phyloP scores from a whole-genome alignment of 2,888 invertebrate genomes.

The Drosophila kambysellisi region DNA sequence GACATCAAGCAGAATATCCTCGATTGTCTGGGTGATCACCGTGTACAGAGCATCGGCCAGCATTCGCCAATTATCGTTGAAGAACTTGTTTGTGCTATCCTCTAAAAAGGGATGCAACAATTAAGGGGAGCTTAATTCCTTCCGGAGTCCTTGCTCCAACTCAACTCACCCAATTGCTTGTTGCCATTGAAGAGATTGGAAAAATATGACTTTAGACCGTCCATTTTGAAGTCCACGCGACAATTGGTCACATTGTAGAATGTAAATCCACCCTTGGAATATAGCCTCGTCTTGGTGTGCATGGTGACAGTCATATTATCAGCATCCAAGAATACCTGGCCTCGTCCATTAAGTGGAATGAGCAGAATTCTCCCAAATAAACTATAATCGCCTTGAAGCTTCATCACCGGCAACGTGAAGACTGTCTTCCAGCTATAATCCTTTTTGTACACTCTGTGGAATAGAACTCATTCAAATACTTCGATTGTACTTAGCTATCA shows the following conservation, averaged over 20 bases:
- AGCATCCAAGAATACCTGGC: conserved; percentile 90
- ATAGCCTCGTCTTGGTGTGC: conserved; percentile 88
- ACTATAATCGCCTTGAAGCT: conserved; percentile 90
- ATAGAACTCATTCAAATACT: background rate
- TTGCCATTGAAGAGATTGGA: conserved; percentile 91
- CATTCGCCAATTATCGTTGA: conserved; percentile 91
- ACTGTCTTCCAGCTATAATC: conserved; percentile 90
- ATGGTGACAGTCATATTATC: conserved; percentile 89
- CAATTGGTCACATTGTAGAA: conserved; percentile 90
- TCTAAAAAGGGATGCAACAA: conserved; percentile 85
- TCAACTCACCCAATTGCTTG: conserved; percentile 88
- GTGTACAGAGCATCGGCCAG: conserved; percentile 90
- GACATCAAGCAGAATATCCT: conserved; percentile 89
- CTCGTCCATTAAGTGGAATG: conserved; percentile 89
- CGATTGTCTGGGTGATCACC: conserved; percentile 89
- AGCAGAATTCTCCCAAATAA: conserved; percentile 89
- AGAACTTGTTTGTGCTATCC: conserved; percentile 90
- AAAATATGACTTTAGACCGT: conserved; percentile 89
- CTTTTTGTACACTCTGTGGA: conserved; percentile 88
- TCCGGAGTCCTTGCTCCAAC: fast-evolving
- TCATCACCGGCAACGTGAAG: conserved; percentile 88
- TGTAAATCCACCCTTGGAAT: conserved; percentile 88
- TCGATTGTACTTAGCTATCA: background rate
- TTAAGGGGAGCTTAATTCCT: background rate
- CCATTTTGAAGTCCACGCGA: conserved; percentile 89